These are phyloP conservation scores for Rhinoraja longicauda DNA, from an alignment of 2,797 vertebrate species.

Conservation along the genomic window DNA sequence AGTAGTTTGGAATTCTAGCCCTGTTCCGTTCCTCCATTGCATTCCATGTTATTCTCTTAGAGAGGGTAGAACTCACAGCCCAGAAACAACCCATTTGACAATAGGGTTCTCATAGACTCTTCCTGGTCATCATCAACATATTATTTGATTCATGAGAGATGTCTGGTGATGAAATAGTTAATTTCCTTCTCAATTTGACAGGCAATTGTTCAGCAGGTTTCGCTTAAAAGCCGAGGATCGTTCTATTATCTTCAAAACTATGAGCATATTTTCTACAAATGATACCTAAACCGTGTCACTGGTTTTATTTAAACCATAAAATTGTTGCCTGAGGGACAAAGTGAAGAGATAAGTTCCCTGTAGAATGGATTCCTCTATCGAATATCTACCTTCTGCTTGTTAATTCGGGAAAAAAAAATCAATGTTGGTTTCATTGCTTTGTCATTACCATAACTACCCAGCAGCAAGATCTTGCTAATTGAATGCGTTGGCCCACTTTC, in stretches of 20 bases:
- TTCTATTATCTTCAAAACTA: background rate
- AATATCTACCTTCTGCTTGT: background rate
- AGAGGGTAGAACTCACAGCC: background rate
- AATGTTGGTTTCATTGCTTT: constrained; percentile 1
- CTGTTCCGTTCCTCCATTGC: background rate
- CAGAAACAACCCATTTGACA: too few species aligned
- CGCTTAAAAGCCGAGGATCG: background rate
- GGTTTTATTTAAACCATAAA: background rate
- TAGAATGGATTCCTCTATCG: background rate
- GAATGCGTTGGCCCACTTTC: background rate
- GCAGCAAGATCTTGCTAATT: constrained; percentile 21
- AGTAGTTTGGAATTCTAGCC: background rate
- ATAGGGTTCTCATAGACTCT: background rate
- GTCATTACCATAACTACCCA: background rate
- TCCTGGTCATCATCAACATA: background rate
- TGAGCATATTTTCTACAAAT: background rate
- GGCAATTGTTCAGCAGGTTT: background rate
- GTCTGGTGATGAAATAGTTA: background rate
- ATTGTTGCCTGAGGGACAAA: background rate
- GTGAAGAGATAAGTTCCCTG: background rate
- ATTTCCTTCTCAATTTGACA: background rate
- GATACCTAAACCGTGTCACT: background rate
- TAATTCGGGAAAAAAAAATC: constrained; percentile 1
- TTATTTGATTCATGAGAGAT: background rate
- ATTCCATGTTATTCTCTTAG: background rate